Conservation (phyloP, 2,797 vertebrate genomes). For the Protonibea diacanthus region DNA sequence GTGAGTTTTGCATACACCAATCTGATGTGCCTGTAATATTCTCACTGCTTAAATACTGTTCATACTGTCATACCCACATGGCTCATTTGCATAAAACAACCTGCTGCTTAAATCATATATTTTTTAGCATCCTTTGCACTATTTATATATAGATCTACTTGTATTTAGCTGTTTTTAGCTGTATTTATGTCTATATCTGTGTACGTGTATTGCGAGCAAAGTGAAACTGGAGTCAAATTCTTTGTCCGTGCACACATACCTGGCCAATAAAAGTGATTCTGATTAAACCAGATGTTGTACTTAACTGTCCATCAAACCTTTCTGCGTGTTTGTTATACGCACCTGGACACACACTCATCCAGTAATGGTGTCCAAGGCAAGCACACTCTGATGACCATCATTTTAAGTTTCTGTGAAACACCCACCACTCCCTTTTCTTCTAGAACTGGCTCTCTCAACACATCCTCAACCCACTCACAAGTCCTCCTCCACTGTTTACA, state of each 20-base stretch:
- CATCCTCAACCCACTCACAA: neutral
- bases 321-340: neutral
- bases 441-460: neutral
- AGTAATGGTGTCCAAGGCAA: neutral
- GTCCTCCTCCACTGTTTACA: neutral
- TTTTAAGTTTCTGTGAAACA: conserved; percentile 1
- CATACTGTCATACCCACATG: no score
- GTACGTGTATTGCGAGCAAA: no score
- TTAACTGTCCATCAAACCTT: neutral
- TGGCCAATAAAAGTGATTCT: no score
- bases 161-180: no score
- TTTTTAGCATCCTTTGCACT: no score
- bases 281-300: neutral
- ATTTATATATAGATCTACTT: no score
- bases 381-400: neutral
- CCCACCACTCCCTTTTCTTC: conserved; percentile 9
- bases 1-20: neutral
- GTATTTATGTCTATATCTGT: no score
- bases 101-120: no score
- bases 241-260: no score
- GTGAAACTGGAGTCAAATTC: no score
- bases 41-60: no score
- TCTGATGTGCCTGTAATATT: neutral
- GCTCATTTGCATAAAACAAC: no score
- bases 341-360: neutral